These are phyloP conservation scores for Phoxinus phoxinus DNA, from an alignment of 2,113 vertebrate species.

Conservation along the genomic window DNA sequence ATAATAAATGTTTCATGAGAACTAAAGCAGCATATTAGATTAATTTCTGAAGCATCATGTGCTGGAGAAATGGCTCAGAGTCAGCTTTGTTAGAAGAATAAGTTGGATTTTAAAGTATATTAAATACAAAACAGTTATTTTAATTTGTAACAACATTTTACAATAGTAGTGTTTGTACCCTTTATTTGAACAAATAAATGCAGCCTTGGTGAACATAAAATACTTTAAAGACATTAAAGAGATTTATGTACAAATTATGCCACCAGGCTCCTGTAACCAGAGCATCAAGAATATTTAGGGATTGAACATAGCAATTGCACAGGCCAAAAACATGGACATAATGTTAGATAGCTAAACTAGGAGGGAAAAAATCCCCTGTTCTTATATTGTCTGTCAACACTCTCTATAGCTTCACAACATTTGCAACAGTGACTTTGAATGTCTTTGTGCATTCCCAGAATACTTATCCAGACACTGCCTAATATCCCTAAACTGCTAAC, in stretches of 20 bases:
- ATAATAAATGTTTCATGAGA: not conserved
- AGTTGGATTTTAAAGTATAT: not conserved
- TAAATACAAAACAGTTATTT: not conserved
- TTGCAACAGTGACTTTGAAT: not conserved
- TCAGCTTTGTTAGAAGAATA: not conserved
- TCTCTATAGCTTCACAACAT: not conserved
- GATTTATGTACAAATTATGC: conserved; percentile 57
- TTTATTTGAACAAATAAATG: not conserved
- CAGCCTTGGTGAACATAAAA: not conserved
- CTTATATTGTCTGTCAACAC: conserved; percentile 17
- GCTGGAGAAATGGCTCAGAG: not conserved
- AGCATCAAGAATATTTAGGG: conserved; percentile 49
- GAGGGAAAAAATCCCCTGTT: not conserved
- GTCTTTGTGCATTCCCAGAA: not conserved
- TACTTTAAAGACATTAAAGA: conserved; percentile 21
- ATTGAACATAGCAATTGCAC: conserved; percentile 44
- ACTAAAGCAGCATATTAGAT: not conserved
- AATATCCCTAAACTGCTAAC: conserved; percentile 27
- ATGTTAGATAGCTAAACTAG: conserved; percentile 14
- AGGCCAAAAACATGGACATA: conserved; percentile 37
- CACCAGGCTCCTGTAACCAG: conserved; percentile 52
- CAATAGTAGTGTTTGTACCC: not conserved
- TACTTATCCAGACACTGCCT: not conserved
- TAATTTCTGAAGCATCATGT: not conserved
- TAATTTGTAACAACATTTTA: not conserved